Evolutionary conservation across 2,797 vertebrate genomes (phyloP).

Genomic region (Enteromius fasciolatus): DNA sequence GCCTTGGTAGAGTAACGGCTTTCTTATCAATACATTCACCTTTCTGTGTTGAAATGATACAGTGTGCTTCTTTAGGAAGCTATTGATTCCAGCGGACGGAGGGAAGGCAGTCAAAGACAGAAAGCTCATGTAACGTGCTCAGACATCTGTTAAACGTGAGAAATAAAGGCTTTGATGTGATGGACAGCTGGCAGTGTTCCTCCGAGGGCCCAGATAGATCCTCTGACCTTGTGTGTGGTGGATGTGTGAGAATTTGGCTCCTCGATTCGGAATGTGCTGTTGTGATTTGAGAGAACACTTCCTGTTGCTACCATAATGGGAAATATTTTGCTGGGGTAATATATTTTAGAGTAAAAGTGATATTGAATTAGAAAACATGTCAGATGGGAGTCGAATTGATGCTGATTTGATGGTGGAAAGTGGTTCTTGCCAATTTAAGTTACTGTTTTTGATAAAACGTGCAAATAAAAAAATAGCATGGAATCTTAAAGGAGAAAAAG

Average conservation of each 20-base stretch:
- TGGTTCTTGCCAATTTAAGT: neutral
- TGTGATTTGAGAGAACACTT: neutral
- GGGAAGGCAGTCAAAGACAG: conserved; percentile 47
- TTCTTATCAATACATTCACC: conserved; percentile 73
- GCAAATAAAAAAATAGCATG: neutral
- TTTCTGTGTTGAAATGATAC: conserved; percentile 68
- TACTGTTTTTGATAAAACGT: neutral
- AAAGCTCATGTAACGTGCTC: conserved; percentile 41
- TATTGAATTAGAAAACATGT: neutral
- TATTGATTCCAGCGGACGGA: conserved; percentile 64
- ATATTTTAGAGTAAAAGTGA: neutral
- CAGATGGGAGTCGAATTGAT: neutral
- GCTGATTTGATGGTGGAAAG: neutral
- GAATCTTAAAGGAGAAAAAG: too few relatives aligned
- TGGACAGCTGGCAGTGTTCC: conserved; percentile 42
- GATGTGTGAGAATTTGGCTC: conserved; percentile 8
- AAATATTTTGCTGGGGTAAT: neutral
- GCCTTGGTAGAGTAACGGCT: conserved; percentile 47
- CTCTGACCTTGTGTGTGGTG: conserved; percentile 22
- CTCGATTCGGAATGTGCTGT: neutral
- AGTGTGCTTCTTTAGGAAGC: conserved; percentile 57
- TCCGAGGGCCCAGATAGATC: neutral
- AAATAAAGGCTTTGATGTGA: conserved; percentile 36
- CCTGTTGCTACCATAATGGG: neutral
- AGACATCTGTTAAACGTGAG: conserved; percentile 46